These are phyloP conservation scores for Zaprionus taronus DNA, from an alignment of 1,140 invertebrate genomes.

Conservation along the genomic window DNA sequence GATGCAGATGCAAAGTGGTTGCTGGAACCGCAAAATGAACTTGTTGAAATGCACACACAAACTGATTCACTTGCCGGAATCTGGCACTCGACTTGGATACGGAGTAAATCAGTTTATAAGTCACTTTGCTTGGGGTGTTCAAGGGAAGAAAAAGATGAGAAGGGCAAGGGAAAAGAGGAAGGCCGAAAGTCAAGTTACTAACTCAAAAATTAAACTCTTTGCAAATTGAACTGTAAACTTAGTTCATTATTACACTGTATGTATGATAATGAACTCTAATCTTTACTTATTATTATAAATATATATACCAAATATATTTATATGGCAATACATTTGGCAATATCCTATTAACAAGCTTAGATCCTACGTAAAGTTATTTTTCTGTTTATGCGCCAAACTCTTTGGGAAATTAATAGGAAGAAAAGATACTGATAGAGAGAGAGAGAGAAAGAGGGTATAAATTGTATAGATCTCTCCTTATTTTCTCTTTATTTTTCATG, in stretches of 20 bases:
- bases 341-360: too few species aligned
- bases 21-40: constrained; percentile 57
- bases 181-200: neutral
- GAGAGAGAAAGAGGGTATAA: too few species aligned
- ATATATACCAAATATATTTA: neutral
- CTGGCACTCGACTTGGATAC: neutral
- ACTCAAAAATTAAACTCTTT: neutral
- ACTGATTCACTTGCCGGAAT: constrained; percentile 61
- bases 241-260: too few species aligned
- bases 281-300: neutral
- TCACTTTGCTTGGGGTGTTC: neutral
- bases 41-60: constrained; percentile 55
- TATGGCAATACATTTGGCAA: too few species aligned
- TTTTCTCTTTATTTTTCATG: too few species aligned
- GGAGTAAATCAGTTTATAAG: constrained; percentile 22
- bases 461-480: too few species aligned
- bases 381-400: too few species aligned
- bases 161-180: neutral
- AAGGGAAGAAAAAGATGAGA: neutral
- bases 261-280: too few species aligned
- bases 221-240: neutral
- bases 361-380: too few species aligned
- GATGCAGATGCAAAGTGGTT: constrained; percentile 4
- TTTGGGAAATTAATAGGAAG: too few species aligned
- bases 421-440: too few species aligned